Percentiles rank a stretch among this genome's conserved stretches.
Conservation (phyloP, 2,888 invertebrate species). For the Euzetes globulus region DNA sequence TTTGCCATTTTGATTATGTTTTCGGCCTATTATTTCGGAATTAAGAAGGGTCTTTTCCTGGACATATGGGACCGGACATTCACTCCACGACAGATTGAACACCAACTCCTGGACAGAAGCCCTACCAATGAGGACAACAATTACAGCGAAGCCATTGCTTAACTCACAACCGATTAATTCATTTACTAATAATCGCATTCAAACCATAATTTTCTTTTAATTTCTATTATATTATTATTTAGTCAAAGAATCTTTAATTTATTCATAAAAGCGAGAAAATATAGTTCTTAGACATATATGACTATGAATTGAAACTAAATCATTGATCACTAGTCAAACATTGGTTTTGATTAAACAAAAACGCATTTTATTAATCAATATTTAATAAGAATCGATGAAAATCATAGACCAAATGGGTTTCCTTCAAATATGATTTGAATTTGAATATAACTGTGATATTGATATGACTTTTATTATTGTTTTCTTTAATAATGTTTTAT, state of each 20-base stretch:
- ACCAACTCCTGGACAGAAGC: constrained; percentile 10
- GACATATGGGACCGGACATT: neutral
- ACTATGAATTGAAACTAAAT: neutral
- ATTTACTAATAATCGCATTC: neutral
- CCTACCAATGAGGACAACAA: neutral
- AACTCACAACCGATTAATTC: neutral
- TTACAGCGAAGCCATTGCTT: constrained; percentile 12
- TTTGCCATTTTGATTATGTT: neutral
- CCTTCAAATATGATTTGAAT: too few relatives aligned
- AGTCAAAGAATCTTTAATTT: neutral
- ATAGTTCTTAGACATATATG: neutral
- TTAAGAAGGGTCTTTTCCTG: neutral
- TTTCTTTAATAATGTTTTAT: too few relatives aligned
- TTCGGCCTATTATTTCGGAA: constrained; percentile 11
- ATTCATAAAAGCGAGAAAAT: neutral
- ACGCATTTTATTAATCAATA: too few relatives aligned
- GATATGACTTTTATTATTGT: too few relatives aligned
- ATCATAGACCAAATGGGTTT: too few relatives aligned
- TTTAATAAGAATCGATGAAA: too few relatives aligned
- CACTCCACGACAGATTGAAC: neutral
- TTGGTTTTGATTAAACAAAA: neutral
- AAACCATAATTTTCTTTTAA: neutral
- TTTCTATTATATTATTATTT: neutral
- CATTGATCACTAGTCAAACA: constrained; percentile 14
- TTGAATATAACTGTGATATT: too few relatives aligned